These are phyloP conservation scores for Bothrops jararaca DNA, from an alignment of 2,113 vertebrate genomes.

Conservation along the genomic window DNA sequence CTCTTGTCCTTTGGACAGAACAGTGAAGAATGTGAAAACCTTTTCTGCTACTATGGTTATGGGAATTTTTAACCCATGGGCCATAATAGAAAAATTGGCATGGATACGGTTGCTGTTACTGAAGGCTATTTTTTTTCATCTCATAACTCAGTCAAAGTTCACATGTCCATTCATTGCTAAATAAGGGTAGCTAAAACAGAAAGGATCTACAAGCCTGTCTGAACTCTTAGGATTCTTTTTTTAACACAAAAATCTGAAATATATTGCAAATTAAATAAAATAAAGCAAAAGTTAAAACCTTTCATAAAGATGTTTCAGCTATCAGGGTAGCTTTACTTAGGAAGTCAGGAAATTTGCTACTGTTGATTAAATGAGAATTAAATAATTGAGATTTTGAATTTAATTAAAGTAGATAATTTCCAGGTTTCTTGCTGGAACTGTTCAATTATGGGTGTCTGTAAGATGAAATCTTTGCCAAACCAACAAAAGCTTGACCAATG, in stretches of 20 bases:
- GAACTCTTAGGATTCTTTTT: background rate
- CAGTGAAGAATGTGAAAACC: background rate
- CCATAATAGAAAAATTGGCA: background rate
- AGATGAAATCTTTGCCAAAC: background rate
- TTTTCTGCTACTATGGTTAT: background rate
- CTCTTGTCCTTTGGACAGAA: background rate
- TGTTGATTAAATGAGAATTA: slow-evolving; percentile 48
- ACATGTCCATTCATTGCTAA: background rate
- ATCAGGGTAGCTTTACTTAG: background rate
- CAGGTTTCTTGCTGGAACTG: slow-evolving; percentile 37
- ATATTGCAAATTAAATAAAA: background rate
- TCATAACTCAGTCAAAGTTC: background rate
- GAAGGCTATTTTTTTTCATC: background rate
- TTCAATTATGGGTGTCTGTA: background rate
- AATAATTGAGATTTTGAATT: slow-evolving; percentile 29
- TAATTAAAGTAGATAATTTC: slow-evolving; percentile 40
- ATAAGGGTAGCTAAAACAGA: background rate
- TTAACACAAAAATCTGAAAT: background rate
- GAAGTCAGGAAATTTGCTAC: slow-evolving; percentile 25
- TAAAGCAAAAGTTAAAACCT: background rate
- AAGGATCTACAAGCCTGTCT: background rate
- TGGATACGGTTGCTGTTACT: background rate
- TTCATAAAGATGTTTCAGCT: background rate
- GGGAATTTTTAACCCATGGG: background rate
- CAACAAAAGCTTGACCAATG: background rate